Evolutionary conservation across 2,797 vertebrate species (phyloP).

Genomic region (Acrocephalus scirpaceus): DNA sequence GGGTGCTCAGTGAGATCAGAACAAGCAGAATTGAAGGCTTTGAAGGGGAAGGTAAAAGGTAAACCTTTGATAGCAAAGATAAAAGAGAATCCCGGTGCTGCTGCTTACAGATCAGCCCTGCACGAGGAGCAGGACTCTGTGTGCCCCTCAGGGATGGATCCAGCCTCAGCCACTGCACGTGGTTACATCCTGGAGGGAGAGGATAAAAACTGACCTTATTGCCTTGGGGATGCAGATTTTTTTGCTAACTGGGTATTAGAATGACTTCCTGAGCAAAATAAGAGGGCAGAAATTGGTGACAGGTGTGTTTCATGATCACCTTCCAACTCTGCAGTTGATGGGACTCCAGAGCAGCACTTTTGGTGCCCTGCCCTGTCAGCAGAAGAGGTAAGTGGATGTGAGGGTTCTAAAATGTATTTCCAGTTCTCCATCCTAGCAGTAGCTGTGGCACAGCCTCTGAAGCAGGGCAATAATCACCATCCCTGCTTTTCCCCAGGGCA

Average conservation of each 20-base stretch:
- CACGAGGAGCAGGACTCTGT: neutral
- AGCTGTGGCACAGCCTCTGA: neutral
- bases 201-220: neutral
- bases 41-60: neutral
- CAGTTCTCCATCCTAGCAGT: neutral
- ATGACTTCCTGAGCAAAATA: neutral
- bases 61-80: neutral
- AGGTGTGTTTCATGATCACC: neutral
- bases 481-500: neutral
- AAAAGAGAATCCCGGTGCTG: neutral
- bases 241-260: neutral
- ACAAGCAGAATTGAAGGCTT: neutral
- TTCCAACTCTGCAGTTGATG: neutral
- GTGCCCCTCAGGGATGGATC: fast-evolving
- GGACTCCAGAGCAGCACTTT: neutral
- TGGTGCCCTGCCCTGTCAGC: neutral
- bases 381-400: neutral
- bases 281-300: neutral
- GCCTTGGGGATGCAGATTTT: neutral
- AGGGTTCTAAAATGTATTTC: neutral
- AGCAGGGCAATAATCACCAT: neutral
- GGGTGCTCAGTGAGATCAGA: neutral
- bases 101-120: neutral
- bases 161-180: neutral
- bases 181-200: neutral